A percentile compares a stretch with the other conserved stretches of the same genome.
phyloP scores from a whole-genome alignment of 2,797 vertebrate species.

The Sarcophilus harrisii region DNA sequence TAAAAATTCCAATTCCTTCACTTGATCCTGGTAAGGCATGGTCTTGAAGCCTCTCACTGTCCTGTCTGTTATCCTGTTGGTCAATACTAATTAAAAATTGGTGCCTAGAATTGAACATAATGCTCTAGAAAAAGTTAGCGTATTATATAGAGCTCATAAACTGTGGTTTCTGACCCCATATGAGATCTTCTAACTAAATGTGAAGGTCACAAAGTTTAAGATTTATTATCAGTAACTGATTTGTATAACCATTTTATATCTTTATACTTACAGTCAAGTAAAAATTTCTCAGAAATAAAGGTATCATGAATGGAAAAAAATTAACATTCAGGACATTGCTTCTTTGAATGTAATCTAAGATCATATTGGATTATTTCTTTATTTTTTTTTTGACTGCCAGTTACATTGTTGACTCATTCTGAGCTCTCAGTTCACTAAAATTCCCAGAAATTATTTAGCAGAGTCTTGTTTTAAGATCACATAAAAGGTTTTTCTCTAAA shows the following conservation, averaged over 20 bases:
- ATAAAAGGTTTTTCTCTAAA: neutral
- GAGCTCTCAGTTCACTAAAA: neutral
- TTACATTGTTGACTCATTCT: neutral
- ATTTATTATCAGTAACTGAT: no score
- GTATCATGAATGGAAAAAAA: no score
- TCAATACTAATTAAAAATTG: neutral
- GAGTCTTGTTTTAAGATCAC: neutral
- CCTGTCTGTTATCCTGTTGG: neutral
- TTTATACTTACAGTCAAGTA: no score
- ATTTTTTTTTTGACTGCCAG: neutral
- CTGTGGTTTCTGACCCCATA: no score
- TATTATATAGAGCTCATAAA: neutral
- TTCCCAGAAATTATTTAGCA: neutral
- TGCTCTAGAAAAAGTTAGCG: neutral
- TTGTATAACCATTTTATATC: no score
- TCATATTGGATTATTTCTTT: neutral
- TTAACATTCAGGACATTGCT: neutral
- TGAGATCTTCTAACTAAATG: no score
- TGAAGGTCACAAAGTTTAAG: no score
- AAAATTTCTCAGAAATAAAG: no score
- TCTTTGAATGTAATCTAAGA: neutral
- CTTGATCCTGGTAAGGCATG: neutral
- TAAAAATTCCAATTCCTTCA: neutral
- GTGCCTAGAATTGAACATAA: neutral
- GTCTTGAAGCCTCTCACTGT: neutral